These are phyloP conservation scores for Scolanthus callimorphus DNA, from an alignment of 92 coral and sea anemone species.

Conservation along the genomic window DNA sequence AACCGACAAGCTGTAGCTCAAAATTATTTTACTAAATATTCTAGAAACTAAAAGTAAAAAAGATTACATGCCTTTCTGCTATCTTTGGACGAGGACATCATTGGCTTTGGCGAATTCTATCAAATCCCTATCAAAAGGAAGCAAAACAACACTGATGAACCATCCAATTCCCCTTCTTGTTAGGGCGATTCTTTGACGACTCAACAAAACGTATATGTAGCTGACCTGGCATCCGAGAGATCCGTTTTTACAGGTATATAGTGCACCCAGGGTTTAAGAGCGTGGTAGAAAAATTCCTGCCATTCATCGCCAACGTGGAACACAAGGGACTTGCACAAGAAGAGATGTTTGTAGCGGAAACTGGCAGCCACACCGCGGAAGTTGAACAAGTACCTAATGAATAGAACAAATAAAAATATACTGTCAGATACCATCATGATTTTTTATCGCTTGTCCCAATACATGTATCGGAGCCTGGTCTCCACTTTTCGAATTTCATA, in stretches of 20 bases:
- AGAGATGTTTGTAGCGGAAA: slow-evolving; percentile 96
- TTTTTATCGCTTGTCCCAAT: too few species aligned
- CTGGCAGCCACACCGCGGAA: slow-evolving; percentile 99
- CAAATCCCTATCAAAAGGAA: slow-evolving; percentile 62
- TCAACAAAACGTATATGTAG: background rate
- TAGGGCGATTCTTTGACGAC: too few species aligned
- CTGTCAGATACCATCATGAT: too few species aligned
- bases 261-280: slow-evolving; percentile 98
- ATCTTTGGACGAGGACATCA: slow-evolving; percentile 69
- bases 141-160: too few species aligned
- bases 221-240: slow-evolving; percentile 79
- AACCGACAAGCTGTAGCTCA: too few species aligned
- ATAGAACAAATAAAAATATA: too few species aligned
- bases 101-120: slow-evolving; percentile 87
- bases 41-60: too few species aligned
- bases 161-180: too few species aligned
- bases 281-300: slow-evolving; percentile 94
- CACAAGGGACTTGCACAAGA: slow-evolving; percentile 90
- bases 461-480: too few species aligned
- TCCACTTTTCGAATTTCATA: too few species aligned
- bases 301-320: slow-evolving; percentile 97
- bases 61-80: slow-evolving; percentile 77
- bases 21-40: too few species aligned
- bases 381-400: slow-evolving; percentile 90
- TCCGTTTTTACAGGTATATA: slow-evolving; percentile 88